Evolutionary conservation across 1,140 invertebrate genomes (phyloP).

Genomic region (Lepidurus apus): DNA sequence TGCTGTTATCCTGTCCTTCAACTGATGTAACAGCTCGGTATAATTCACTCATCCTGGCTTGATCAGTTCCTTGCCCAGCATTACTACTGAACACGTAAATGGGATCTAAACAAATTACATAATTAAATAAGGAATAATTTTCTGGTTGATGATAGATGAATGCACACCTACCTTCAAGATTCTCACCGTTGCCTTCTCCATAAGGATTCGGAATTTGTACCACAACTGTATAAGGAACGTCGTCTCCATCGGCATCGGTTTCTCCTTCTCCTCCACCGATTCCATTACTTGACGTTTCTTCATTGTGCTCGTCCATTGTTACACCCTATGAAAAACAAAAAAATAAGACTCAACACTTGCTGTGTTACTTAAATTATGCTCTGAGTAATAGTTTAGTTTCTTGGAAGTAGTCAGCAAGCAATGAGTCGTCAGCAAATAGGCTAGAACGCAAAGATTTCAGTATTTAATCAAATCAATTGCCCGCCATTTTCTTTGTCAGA

Average conservation of each 20-base stretch:
- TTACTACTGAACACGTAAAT: constrained; percentile 34
- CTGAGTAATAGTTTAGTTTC: too few species aligned
- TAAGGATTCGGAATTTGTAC: constrained; percentile 35
- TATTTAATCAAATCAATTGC: neutral
- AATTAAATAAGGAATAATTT: constrained; percentile 2
- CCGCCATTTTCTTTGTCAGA: constrained; percentile 11
- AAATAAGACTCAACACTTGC: neutral
- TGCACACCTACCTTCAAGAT: neutral
- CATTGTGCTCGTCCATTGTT: neutral
- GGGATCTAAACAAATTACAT: constrained; percentile 24
- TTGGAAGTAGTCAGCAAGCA: too few species aligned
- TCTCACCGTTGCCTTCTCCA: constrained; percentile 31
- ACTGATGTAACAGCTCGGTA: constrained; percentile 34
- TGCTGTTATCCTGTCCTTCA: constrained; percentile 17
- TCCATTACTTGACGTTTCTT: constrained; percentile 10
- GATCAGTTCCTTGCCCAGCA: constrained; percentile 25
- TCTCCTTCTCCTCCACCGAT: constrained; percentile 27
- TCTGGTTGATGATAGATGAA: neutral
- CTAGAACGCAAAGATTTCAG: neutral
- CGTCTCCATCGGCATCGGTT: constrained; percentile 24
- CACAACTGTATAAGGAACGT: constrained; percentile 33
- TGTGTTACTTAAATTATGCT: neutral
- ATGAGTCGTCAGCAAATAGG: too few species aligned
- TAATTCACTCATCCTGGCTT: constrained; percentile 32
- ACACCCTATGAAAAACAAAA: neutral